These are phyloP conservation scores for Trissolcus japonicus DNA, from an alignment of 2,888 invertebrate genomes.

Conservation along the genomic window DNA sequence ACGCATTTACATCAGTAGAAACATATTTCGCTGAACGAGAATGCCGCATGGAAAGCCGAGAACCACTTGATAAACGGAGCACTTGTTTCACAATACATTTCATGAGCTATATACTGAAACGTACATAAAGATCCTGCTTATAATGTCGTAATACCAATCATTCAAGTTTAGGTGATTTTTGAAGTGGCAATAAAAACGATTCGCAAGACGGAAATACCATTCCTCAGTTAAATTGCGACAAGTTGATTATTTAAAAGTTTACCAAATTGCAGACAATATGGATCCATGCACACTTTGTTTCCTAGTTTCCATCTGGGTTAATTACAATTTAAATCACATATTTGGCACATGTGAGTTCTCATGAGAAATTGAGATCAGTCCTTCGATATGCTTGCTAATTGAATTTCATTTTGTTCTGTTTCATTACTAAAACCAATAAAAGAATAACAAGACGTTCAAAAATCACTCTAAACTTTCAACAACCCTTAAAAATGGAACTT, in stretches of 20 bases:
- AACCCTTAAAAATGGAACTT: not conserved
- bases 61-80: constrained; percentile 18
- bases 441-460: not conserved
- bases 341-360: constrained; percentile 10
- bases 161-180: constrained; percentile 21
- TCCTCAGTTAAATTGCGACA: no score
- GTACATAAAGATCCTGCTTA: constrained; percentile 11
- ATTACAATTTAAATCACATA: constrained; percentile 8
- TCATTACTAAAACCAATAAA: not conserved
- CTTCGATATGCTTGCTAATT: not conserved
- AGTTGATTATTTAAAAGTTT: no score
- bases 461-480: not conserved
- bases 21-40: constrained; percentile 3
- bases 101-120: constrained; percentile 11
- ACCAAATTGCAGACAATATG: no score
- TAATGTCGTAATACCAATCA: not conserved
- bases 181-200: not conserved
- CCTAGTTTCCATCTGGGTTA: constrained; percentile 11
- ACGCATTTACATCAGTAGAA: not conserved
- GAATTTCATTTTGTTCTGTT: not conserved
- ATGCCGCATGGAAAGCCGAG: constrained; percentile 11
- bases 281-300: not conserved
- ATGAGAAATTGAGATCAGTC: constrained; percentile 14
- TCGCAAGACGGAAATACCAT: no score
- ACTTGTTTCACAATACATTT: constrained; percentile 18